phyloP scores from a whole-genome alignment of 1,140 invertebrate genomes.

The Scaptomyza pallida region DNA sequence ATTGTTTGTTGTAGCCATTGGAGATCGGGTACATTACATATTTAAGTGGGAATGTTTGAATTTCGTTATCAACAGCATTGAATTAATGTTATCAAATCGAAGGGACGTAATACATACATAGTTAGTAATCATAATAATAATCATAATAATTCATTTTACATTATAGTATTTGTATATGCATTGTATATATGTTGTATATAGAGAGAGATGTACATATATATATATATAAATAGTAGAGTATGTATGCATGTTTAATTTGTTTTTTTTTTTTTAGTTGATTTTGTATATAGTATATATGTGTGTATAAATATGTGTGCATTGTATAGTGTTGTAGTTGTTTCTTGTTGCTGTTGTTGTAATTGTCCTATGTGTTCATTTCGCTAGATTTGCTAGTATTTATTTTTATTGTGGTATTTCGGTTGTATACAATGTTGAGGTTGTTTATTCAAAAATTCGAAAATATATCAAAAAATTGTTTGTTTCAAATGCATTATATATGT shows the following conservation, averaged over 20 bases:
- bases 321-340: conserved; percentile 31
- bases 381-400: conserved; percentile 73
- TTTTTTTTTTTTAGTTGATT: conserved; percentile 23
- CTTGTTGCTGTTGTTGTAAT: conserved; percentile 48
- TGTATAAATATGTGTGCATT: conserved; percentile 33
- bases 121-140: conserved; percentile 44
- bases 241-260: conserved; percentile 36
- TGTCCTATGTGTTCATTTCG: conserved; percentile 70
- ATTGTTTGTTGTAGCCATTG: conserved; percentile 55
- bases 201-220: too few relatives aligned
- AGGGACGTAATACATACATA: conserved; percentile 72
- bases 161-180: conserved; percentile 59
- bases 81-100: conserved; percentile 62
- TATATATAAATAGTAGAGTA: conserved; percentile 42
- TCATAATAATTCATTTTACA: conserved; percentile 61
- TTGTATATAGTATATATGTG: conserved; percentile 27
- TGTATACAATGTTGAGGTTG: conserved; percentile 72
- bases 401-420: conserved; percentile 38
- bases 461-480: conserved; percentile 68
- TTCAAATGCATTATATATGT: conserved; percentile 77
- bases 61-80: conserved; percentile 67
- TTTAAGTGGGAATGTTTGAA: conserved; percentile 69
- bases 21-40: conserved; percentile 56
- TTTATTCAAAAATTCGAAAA: conserved; percentile 73
- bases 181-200: conserved; percentile 50